Evolutionary conservation across 2,797 vertebrate species (phyloP).

Genomic region (Tapirus indicus): DNA sequence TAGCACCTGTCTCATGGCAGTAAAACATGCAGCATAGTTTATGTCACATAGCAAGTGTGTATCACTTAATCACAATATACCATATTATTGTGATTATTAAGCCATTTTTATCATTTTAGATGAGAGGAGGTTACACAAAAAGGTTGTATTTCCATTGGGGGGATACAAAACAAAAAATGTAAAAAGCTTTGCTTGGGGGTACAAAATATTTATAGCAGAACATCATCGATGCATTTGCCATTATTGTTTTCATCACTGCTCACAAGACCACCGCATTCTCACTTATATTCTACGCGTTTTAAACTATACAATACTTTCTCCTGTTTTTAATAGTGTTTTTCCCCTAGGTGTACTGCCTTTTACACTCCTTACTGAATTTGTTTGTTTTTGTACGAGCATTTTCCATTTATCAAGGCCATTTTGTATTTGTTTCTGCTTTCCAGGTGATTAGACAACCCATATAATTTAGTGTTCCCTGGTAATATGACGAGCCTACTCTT

Average conservation of each 20-base stretch:
- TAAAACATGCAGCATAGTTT: neutral
- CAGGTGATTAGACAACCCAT: neutral
- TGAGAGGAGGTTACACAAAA: neutral
- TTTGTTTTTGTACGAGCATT: neutral
- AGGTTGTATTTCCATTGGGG: neutral
- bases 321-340: neutral
- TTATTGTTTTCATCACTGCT: neutral
- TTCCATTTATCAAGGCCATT: neutral
- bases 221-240: neutral
- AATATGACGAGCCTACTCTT: neutral
- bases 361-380: neutral
- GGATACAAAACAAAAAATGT: neutral
- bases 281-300: neutral
- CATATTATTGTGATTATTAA: neutral
- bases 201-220: neutral
- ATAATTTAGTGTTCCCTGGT: neutral
- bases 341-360: neutral
- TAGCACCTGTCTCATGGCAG: neutral
- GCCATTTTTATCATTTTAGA: neutral
- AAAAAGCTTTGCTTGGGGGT: neutral
- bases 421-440: neutral
- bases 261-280: fast-evolving
- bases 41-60: too few relatives aligned
- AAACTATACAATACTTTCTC: fast-evolving
- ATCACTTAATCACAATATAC: too few relatives aligned